A percentile compares a stretch with the other conserved stretches of the same genome.
Conservation (phyloP, 2,113 vertebrate genomes). For the Brienomyrus brachyistius region DNA sequence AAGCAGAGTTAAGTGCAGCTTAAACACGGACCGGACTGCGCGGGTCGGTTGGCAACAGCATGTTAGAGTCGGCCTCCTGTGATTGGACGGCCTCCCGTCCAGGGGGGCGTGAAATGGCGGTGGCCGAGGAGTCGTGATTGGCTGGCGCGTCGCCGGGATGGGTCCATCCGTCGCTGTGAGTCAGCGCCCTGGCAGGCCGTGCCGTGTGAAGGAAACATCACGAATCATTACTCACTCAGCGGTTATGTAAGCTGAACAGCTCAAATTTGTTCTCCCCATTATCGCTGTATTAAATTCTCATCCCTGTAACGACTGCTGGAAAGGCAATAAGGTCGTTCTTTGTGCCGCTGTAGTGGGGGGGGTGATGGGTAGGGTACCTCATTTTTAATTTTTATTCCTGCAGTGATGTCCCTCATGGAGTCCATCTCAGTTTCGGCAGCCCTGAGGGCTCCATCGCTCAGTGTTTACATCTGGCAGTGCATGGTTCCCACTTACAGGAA, state of each 20-base stretch:
- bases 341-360: conserved; percentile 23
- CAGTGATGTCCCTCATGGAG: neutral
- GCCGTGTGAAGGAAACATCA: conserved; percentile 42
- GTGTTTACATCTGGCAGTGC: neutral
- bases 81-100: neutral
- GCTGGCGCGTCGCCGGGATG: neutral
- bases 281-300: conserved; percentile 50
- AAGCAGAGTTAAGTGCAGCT: neutral
- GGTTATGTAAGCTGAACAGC: conserved; percentile 50
- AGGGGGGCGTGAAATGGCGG: neutral
- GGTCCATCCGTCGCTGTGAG: neutral
- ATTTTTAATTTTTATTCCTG: neutral
- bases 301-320: conserved; percentile 42
- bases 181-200: conserved; percentile 8
- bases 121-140: neutral
- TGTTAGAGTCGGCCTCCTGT: neutral
- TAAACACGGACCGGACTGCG: neutral
- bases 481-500: neutral
- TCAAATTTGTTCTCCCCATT: conserved; percentile 52
- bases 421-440: neutral
- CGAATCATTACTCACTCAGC: conserved; percentile 50
- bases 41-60: conserved; percentile 3
- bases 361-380: neutral
- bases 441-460: neutral
- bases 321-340: conserved; percentile 24